Evolutionary conservation across 2,888 invertebrate species (phyloP).

Genomic region (Deilephila porcellus): DNA sequence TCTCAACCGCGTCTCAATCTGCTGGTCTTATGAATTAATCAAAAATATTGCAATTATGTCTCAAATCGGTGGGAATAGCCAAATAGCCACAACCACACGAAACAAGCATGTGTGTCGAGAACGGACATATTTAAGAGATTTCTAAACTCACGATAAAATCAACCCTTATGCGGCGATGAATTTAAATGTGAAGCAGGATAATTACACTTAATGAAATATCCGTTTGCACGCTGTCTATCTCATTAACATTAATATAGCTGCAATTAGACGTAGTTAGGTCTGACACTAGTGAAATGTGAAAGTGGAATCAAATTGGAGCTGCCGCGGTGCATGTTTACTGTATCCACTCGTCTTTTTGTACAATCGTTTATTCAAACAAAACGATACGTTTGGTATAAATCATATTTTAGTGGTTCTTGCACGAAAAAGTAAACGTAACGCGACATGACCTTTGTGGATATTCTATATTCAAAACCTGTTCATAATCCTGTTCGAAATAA

Average conservation of each 20-base stretch:
- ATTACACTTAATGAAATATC: constrained; percentile 28
- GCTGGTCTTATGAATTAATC: too few species aligned
- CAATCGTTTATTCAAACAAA: neutral
- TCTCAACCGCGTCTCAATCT: too few species aligned
- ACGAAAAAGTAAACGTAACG: too few species aligned
- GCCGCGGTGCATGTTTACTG: neutral
- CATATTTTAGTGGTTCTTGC: too few species aligned
- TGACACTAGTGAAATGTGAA: constrained; percentile 37
- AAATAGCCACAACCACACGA: neutral
- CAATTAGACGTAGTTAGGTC: constrained; percentile 37
- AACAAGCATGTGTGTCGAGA: neutral
- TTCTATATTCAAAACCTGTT: too few species aligned
- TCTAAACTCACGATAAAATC: constrained; percentile 7
- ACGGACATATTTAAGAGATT: constrained; percentile 11
- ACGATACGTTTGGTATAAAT: too few species aligned
- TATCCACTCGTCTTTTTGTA: neutral
- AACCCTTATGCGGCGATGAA: constrained; percentile 7
- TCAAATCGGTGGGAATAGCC: too few species aligned
- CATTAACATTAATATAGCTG: constrained; percentile 38
- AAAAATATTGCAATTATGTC: too few species aligned
- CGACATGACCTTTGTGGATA: too few species aligned
- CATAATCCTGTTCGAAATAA: too few species aligned
- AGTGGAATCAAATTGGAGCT: constrained; percentile 29
- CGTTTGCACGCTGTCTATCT: constrained; percentile 34
- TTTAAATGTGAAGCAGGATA: constrained; percentile 2